These are phyloP conservation scores for Molossus molossus DNA, from an alignment of 2,797 vertebrate species.

Conservation along the genomic window DNA sequence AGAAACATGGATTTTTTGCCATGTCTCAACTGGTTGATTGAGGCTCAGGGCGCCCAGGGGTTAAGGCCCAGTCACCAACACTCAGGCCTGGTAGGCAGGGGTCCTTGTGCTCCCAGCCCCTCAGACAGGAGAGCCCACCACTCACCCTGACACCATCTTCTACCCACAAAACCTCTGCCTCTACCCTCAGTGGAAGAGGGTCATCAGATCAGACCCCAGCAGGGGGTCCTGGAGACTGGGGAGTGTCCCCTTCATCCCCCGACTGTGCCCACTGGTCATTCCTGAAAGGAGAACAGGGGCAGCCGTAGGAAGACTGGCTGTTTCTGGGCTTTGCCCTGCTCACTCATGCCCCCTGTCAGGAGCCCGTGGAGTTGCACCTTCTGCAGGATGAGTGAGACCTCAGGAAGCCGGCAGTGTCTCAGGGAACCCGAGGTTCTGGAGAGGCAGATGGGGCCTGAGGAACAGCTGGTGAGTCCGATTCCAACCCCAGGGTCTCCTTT, in stretches of 20 bases:
- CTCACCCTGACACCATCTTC: background rate
- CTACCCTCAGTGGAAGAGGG: rapidly evolving
- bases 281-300: background rate
- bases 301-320: rapidly evolving
- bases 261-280: rapidly evolving
- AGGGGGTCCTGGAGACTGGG: background rate
- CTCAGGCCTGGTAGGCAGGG: background rate
- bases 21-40: background rate
- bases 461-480: slow-evolving; percentile 63
- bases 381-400: slow-evolving; percentile 53
- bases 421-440: background rate
- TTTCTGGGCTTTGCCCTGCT: background rate
- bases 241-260: background rate
- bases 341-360: slow-evolving; percentile 22
- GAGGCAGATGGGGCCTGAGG: background rate
- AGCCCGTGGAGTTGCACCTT: slow-evolving; percentile 73
- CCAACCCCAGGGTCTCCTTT: background rate
- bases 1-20: background rate
- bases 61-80: background rate
- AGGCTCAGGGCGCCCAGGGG: background rate
- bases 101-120: background rate
- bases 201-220: background rate
- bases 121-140: background rate
- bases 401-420: background rate
- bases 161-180: rapidly evolving